Conservation (phyloP, 1,140 invertebrate species). For the Drosophila novamexicana region DNA sequence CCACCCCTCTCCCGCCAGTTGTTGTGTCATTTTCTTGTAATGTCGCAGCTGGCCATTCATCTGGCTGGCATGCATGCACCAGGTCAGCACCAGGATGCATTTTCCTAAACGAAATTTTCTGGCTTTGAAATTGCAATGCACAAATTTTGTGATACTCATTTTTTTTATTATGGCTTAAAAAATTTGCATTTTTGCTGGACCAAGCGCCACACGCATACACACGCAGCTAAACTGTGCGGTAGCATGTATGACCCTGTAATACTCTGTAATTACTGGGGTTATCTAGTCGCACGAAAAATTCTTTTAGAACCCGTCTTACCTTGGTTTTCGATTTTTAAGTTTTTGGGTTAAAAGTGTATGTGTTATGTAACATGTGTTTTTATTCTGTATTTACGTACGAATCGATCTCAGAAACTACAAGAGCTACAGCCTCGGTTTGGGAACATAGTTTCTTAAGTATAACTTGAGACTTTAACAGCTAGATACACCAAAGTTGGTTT, state of each 20-base stretch:
- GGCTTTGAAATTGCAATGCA: constrained; percentile 79
- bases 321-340: too few species aligned
- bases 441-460: too few species aligned
- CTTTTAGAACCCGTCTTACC: too few species aligned
- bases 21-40: constrained; percentile 36
- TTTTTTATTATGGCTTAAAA: constrained; percentile 59
- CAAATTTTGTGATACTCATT: constrained; percentile 69
- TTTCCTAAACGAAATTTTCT: constrained; percentile 77
- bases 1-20: background rate
- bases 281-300: too few species aligned
- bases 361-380: too few species aligned
- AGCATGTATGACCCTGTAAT: constrained; percentile 5
- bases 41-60: constrained; percentile 63
- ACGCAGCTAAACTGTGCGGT: constrained; percentile 28
- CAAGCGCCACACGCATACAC: constrained; percentile 63
- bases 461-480: too few species aligned
- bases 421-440: too few species aligned
- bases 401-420: too few species aligned
- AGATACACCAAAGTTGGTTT: too few species aligned
- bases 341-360: too few species aligned
- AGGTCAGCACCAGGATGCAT: constrained; percentile 61
- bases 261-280: background rate
- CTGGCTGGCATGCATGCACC: constrained; percentile 38
- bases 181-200: constrained; percentile 76
- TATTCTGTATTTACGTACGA: too few species aligned